Conservation (phyloP, 2,888 invertebrate species). For the Mythimna pallens region DNA sequence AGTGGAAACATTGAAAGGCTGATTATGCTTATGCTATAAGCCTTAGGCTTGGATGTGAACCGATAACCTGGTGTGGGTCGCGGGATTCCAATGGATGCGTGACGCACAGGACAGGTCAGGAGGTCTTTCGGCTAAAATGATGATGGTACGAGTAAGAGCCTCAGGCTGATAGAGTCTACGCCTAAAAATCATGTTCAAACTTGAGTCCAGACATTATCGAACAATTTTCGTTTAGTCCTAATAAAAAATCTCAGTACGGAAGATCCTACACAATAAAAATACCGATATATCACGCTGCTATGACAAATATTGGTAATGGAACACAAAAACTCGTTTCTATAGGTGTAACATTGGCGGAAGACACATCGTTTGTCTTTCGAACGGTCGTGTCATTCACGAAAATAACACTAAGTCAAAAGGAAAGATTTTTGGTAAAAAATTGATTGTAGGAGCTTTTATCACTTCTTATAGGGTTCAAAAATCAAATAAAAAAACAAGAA, state of each 20-base stretch:
- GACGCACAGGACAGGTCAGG: too few species aligned
- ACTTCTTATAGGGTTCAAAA: too few species aligned
- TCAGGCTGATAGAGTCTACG: too few species aligned
- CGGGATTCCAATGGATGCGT: too few species aligned
- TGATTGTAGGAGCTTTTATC: conserved; percentile 31
- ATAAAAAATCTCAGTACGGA: conserved; percentile 15
- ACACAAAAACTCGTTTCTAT: conserved; percentile 47
- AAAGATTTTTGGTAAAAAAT: conserved; percentile 36
- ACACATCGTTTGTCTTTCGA: conserved; percentile 60
- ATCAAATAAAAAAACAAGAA: too few species aligned
- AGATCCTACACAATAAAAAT: conserved; percentile 19
- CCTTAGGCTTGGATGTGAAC: too few species aligned
- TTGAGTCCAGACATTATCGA: not conserved
- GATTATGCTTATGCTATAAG: too few species aligned
- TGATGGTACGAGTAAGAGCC: too few species aligned
- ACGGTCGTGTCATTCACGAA: conserved; percentile 58
- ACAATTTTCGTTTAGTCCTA: not conserved
- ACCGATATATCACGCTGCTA: conserved; percentile 20
- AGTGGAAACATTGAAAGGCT: too few species aligned
- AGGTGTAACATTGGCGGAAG: conserved; percentile 41
- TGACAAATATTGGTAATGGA: conserved; percentile 40
- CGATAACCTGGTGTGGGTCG: too few species aligned
- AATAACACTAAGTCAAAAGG: conserved; percentile 47
- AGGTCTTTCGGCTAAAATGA: too few species aligned
- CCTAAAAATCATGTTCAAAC: not conserved